phyloP scores from a whole-genome alignment of 2,113 vertebrate species.

The Megaleporinus macrocephalus region DNA sequence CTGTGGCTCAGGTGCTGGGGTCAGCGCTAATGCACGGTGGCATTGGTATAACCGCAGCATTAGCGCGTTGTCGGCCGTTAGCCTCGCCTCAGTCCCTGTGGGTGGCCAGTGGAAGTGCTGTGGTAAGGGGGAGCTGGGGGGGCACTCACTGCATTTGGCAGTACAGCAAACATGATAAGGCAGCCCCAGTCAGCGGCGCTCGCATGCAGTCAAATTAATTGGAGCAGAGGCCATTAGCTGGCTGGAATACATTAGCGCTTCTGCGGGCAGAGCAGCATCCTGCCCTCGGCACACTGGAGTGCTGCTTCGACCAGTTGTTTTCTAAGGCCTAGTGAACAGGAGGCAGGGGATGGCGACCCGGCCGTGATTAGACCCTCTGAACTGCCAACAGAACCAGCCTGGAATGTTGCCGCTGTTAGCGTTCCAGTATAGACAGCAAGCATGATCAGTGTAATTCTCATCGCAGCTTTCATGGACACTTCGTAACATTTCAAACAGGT shows the following conservation, averaged over 20 bases:
- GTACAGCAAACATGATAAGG: slow-evolving; percentile 73
- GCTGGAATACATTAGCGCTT: slow-evolving; percentile 84
- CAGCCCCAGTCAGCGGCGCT: slow-evolving; percentile 74
- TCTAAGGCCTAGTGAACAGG: slow-evolving; percentile 47
- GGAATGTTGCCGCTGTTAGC: not conserved
- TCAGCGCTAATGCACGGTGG: slow-evolving; percentile 81
- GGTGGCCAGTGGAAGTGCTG: slow-evolving; percentile 51
- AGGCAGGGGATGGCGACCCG: not conserved
- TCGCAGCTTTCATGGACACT: too few species aligned
- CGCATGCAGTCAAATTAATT: slow-evolving; percentile 87
- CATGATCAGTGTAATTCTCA: not conserved
- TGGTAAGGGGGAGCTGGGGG: not conserved
- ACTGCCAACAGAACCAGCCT: not conserved
- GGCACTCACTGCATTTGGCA: not conserved
- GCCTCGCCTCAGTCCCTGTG: slow-evolving; percentile 58
- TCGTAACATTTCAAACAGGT: too few species aligned
- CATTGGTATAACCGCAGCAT: slow-evolving; percentile 80
- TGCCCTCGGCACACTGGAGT: slow-evolving; percentile 81
- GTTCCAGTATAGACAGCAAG: not conserved
- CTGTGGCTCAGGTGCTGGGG: slow-evolving; percentile 41
- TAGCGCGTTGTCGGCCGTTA: slow-evolving; percentile 80
- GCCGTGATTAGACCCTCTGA: slow-evolving; percentile 11
- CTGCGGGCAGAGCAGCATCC: slow-evolving; percentile 81
- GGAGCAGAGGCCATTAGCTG: slow-evolving; percentile 83
- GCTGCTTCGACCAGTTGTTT: slow-evolving; percentile 32